Base-by-base conservation (phyloP, 64 coral and sea anemone species). In the Porites lutea region DNA sequence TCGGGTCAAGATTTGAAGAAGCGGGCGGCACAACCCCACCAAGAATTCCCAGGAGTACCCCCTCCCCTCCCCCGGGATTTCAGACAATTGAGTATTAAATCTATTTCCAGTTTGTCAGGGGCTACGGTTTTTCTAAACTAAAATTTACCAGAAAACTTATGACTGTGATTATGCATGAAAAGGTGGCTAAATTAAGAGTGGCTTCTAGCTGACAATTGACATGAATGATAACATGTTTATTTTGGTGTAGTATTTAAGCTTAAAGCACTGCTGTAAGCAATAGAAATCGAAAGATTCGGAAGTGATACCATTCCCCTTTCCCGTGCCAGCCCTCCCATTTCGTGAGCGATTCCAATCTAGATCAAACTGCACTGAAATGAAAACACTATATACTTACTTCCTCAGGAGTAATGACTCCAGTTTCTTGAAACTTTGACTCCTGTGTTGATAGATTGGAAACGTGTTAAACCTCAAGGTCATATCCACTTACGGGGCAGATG, bases 381-480 rank as follows among this genome's bases (percentile, higher is more conserved):
- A 12, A 81, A 6, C 20, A 0, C 3, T 20, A 47, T 6, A 49
- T 13, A 72, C 92, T 49, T 74, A 99, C 97, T 86, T 99, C 97
- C 45, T 99, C 97, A 23, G 97, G 97, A 46, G 97, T 99, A 43
- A 99, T 99, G 8, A 99, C 97, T 48, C 97, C 97, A 83, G 97
- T 99, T 91, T 99, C 97, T 83, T 99, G 91, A 89, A 99, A 99
- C 79, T 99, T 99, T 19, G 97, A 99, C 77, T 99, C 97, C 97
- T 99, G 22, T 50, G 13, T 64, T 79, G 6, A 95, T 62, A 60
- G 77, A 14, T 8, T 61, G 61, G 13, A 51, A 50, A 50, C 2
- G 13, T 48, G 65, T 37, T 37, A 37, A 37, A 37, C 27, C 27
- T 37, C 27, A 37, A 37, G 27, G 27, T 37, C 27, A 55, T 55